Percentiles rank a stretch among this genome's conserved stretches.
These are phyloP conservation scores for Ornithoptera priamus DNA, from an alignment of 2,888 invertebrate genomes.

Conservation along the genomic window DNA sequence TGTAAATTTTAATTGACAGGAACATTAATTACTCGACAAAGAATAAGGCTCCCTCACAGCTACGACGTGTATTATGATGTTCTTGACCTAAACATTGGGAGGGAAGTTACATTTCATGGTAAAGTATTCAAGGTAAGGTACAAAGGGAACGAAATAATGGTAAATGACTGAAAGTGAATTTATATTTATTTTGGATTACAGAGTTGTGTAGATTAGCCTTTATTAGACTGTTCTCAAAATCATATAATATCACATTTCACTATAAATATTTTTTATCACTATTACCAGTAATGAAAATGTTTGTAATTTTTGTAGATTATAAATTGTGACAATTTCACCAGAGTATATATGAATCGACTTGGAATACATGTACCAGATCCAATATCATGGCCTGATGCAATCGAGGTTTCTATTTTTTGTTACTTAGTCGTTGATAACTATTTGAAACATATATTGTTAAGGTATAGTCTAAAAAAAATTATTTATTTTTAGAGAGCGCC, in stretches of 20 bases:
- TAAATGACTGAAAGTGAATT: not conserved
- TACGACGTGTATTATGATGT: conserved; percentile 89
- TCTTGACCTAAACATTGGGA: conserved; percentile 92
- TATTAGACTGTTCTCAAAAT: too few species aligned
- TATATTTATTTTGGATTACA: not conserved
- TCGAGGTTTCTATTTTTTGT: conserved; percentile 46
- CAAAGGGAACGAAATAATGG: not conserved
- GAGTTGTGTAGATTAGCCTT: too few species aligned
- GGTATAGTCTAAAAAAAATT: not conserved
- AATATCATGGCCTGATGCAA: conserved; percentile 64
- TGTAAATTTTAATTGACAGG: conserved; percentile 66
- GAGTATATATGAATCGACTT: conserved; percentile 89
- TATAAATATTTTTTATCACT: not conserved
- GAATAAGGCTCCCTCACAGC: conserved; percentile 88
- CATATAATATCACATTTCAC: too few species aligned
- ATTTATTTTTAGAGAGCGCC: conserved; percentile 68
- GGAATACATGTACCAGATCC: conserved; percentile 91
- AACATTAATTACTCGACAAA: conserved; percentile 89
- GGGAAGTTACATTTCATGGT: conserved; percentile 89
- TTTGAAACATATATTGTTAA: not conserved
- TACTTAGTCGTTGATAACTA: not conserved
- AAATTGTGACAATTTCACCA: conserved; percentile 92
- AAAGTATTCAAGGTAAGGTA: conserved; percentile 81
- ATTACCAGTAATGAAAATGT: not conserved
- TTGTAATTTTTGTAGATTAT: conserved; percentile 80